Conservation (phyloP, 2,888 invertebrate species). For the Mystacides longicornis region DNA sequence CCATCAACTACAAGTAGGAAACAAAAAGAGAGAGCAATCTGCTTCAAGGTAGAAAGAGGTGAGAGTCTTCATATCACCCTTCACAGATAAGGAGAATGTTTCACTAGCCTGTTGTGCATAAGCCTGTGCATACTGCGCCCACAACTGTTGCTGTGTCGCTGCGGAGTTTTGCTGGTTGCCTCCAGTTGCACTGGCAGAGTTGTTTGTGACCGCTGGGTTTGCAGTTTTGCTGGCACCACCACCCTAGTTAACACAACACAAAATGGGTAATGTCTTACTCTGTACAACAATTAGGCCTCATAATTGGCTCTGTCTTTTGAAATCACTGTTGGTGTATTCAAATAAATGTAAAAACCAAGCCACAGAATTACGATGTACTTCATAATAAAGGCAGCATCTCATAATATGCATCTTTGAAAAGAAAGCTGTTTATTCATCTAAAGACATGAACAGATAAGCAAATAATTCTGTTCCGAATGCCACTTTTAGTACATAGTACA, state of each 20-base stretch:
- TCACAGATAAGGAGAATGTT: no score
- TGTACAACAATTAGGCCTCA: neutral
- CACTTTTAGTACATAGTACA: no score
- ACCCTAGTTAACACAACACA: neutral
- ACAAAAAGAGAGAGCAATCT: neutral
- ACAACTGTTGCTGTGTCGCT: constrained; percentile 30
- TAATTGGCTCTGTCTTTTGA: neutral
- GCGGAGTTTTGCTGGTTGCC: constrained; percentile 1
- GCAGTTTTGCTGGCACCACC: neutral
- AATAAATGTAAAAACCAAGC: no score
- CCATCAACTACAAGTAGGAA: neutral
- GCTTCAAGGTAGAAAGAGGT: neutral
- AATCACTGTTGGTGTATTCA: no score
- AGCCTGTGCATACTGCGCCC: constrained; percentile 47
- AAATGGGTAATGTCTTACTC: no score
- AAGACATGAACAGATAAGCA: no score
- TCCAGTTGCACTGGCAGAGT: neutral
- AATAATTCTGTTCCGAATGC: no score
- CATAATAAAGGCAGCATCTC: no score
- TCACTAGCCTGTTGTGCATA: constrained; percentile 22
- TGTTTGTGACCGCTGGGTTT: neutral
- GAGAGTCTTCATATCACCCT: neutral
- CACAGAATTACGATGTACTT: no score
- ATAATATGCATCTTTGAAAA: no score
- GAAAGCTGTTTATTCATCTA: no score